phyloP scores from a whole-genome alignment of 2,113 vertebrate species.

The Microtus richardsoni region DNA sequence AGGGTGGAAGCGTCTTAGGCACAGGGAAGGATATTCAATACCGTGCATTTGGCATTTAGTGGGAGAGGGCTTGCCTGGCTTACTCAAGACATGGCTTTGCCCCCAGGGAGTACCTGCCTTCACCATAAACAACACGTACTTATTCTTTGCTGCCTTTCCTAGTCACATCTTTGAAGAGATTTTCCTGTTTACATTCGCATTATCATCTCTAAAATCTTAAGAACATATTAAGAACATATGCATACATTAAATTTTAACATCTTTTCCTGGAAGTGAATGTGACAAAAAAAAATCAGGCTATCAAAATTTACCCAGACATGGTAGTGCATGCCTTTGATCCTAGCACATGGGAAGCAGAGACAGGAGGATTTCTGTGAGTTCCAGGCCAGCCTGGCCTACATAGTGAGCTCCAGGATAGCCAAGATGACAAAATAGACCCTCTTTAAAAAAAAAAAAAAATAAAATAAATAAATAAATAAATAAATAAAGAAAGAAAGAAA shows the following conservation, averaged over 20 bases:
- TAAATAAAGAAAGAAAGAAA: no score
- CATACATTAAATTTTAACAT: slow-evolving; percentile 8
- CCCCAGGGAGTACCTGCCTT: background rate
- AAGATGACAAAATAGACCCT: background rate
- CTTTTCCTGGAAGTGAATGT: background rate
- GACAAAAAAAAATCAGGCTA: background rate
- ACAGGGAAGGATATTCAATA: background rate
- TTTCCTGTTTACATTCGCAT: background rate
- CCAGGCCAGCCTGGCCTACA: background rate
- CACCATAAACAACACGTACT: background rate
- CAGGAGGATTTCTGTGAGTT: background rate
- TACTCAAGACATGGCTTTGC: background rate
- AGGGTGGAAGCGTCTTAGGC: background rate
- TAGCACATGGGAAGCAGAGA: background rate
- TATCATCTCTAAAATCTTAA: slow-evolving; percentile 7
- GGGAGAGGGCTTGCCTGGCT: background rate
- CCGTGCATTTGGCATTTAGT: background rate
- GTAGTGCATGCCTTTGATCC: background rate
- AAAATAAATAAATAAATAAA: no score
- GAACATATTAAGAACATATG: background rate
- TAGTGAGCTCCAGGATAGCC: background rate
- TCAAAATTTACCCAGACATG: background rate
- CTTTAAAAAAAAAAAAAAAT: background rate
- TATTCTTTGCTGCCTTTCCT: background rate
- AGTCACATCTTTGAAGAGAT: background rate